phyloP scores from a whole-genome alignment of 2,113 vertebrate genomes.

The Oreochromis tanganicae region DNA sequence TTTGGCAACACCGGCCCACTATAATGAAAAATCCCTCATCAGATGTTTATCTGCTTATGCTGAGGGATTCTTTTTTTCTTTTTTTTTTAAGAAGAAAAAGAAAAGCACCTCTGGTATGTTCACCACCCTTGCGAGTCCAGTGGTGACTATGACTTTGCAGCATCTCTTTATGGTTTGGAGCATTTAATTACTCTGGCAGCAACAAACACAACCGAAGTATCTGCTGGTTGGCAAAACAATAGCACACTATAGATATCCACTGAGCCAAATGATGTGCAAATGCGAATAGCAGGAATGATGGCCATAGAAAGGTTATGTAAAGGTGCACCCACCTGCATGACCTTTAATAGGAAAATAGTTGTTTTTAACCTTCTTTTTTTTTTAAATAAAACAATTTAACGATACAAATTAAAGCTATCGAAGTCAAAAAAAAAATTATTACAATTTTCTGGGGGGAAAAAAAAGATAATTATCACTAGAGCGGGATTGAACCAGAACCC shows the following conservation, averaged over 20 bases:
- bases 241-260: not conserved
- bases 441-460: not conserved
- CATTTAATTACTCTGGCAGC: not conserved
- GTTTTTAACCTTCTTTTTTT: not conserved
- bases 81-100: too few species aligned
- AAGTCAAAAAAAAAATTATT: too few species aligned
- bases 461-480: too few species aligned
- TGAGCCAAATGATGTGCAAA: constrained; percentile 2
- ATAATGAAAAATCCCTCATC: not conserved
- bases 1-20: not conserved
- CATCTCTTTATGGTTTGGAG: not conserved
- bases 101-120: constrained; percentile 17
- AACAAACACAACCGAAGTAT: not conserved
- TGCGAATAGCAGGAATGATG: constrained; percentile 35
- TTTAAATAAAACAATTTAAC: not conserved
- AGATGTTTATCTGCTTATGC: constrained; percentile 10
- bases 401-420: not conserved
- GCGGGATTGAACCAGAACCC: too few species aligned
- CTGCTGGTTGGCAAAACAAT: not conserved
- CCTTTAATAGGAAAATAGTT: not conserved
- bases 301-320: not conserved
- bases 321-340: not conserved
- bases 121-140: not conserved
- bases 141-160: not conserved
- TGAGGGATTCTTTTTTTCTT: not conserved